These are phyloP conservation scores for Podarcis lilfordi DNA, from an alignment of 2,797 vertebrate genomes.

Conservation along the genomic window DNA sequence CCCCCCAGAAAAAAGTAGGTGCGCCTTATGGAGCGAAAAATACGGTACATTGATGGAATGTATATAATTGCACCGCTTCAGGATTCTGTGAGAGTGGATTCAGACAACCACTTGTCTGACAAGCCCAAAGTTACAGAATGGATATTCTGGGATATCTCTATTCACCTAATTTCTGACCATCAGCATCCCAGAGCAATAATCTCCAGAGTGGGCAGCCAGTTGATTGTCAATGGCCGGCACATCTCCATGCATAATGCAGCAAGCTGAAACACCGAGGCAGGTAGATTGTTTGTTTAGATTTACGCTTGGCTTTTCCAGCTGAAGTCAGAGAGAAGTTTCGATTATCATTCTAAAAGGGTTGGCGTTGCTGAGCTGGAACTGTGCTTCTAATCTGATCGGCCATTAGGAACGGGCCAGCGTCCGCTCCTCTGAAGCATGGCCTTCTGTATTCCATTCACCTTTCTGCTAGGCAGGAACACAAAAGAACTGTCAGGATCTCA, in stretches of 20 bases:
- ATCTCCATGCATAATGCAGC: conserved; percentile 9
- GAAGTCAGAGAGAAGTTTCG: conserved; percentile 43
- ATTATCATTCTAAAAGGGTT: conserved; percentile 54
- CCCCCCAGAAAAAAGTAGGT: too few species aligned
- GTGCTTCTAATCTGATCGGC: conserved; percentile 50
- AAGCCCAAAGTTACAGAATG: neutral
- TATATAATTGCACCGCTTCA: too few species aligned
- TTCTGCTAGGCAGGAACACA: conserved; percentile 31
- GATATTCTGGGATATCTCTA: too few species aligned
- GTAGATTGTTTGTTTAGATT: conserved; percentile 62
- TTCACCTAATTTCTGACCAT: conserved; percentile 8
- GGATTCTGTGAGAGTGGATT: neutral
- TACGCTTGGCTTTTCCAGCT: conserved; percentile 58
- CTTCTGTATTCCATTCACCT: conserved; percentile 33
- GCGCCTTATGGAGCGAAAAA: too few species aligned
- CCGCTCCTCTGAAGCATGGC: conserved; percentile 18
- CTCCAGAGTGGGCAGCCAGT: conserved; percentile 22
- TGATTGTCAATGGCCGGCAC: neutral
- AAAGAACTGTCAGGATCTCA: neutral
- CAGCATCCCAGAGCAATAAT: neutral
- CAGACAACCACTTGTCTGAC: neutral
- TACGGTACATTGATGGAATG: neutral
- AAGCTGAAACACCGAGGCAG: conserved; percentile 34
- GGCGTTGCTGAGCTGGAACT: conserved; percentile 48
- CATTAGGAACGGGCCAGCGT: conserved; percentile 43